Conservation (phyloP, 2,113 vertebrate genomes). For the Muntiacus muntjak region DNA sequence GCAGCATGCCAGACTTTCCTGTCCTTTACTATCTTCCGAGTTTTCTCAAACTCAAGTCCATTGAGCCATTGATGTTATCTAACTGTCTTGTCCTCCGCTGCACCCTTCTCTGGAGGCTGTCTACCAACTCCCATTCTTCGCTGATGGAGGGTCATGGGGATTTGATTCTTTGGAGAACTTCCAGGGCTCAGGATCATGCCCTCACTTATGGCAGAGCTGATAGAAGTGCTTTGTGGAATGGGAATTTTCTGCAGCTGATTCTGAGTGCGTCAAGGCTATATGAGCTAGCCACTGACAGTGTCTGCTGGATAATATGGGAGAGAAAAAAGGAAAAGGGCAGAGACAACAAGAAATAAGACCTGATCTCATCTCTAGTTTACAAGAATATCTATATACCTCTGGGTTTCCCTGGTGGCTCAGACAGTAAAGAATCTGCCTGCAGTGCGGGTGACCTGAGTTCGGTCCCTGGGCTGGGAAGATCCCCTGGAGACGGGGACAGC, state of each 20-base stretch:
- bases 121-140: not conserved
- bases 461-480: not conserved
- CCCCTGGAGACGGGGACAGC: not conserved
- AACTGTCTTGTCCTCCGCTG: not conserved
- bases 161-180: not conserved
- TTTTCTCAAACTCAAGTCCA: not conserved
- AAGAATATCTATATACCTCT: not conserved
- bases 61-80: not conserved
- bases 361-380: not conserved
- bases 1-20: not conserved
- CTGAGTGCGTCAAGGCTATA: not conserved
- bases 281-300: not conserved
- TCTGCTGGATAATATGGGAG: not conserved
- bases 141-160: not conserved
- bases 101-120: not conserved
- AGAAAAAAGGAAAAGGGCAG: not conserved
- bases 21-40: not conserved
- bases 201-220: not conserved
- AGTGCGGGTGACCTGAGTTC: not conserved
- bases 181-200: not conserved
- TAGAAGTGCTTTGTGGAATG: not conserved
- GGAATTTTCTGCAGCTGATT: not conserved
- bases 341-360: not conserved
- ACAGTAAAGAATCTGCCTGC: not conserved
- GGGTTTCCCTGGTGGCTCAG: not conserved